A percentile compares a stretch with the other conserved stretches of the same genome.
phyloP scores from a whole-genome alignment of 2,797 vertebrate genomes.

The Caiman crocodilus region DNA sequence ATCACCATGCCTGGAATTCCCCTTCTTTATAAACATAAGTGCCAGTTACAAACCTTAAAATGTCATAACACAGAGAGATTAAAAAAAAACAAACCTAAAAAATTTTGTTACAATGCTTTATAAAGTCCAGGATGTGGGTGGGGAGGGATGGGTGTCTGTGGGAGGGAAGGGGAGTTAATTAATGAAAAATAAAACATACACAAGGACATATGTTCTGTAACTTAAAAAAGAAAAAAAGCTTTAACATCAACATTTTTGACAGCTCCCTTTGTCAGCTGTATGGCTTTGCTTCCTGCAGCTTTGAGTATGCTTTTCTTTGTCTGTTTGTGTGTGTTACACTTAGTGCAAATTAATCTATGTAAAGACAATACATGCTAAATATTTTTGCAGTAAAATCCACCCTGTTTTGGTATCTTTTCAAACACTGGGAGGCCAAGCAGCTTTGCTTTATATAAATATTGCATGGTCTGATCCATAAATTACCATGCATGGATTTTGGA shows the following conservation, averaged over 20 bases:
- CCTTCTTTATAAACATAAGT: slow-evolving; percentile 69
- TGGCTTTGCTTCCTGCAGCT: slow-evolving; percentile 57
- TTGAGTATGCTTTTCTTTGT: background rate
- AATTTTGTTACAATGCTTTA: slow-evolving; percentile 33
- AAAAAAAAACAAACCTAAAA: slow-evolving; percentile 32
- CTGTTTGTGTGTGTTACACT: background rate
- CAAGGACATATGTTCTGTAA: background rate
- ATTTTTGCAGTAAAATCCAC: slow-evolving; percentile 30
- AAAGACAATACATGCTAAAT: background rate
- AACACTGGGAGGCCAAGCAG: slow-evolving; percentile 30
- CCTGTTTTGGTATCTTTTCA: slow-evolving; percentile 10
- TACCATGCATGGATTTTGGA: background rate
- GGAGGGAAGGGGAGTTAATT: slow-evolving; percentile 3
- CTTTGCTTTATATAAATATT: background rate
- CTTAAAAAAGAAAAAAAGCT: background rate
- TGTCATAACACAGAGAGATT: slow-evolving; percentile 45
- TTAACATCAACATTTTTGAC: slow-evolving; percentile 63
- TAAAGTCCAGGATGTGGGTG: background rate
- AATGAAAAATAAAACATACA: background rate
- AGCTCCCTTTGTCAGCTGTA: slow-evolving; percentile 3
- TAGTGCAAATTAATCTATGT: slow-evolving; percentile 6
- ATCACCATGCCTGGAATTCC: slow-evolving; percentile 79
- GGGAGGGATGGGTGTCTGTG: background rate
- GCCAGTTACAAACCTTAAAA: slow-evolving; percentile 43
- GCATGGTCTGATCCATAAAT: background rate